Conservation (phyloP, 1,140 invertebrate genomes). For the Panulirus ornatus region DNA sequence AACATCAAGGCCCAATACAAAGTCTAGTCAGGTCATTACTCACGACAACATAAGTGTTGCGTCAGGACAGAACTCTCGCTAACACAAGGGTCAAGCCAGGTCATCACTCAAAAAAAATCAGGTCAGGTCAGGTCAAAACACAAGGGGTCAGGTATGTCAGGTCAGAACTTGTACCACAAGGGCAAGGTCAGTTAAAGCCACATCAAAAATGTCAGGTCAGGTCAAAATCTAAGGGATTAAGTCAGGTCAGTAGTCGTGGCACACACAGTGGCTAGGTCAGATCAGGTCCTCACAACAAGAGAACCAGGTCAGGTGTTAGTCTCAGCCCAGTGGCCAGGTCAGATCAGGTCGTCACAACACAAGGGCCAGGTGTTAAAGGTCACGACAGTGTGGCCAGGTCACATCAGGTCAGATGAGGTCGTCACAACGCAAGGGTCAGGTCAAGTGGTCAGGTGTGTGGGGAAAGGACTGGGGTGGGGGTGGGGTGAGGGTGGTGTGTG, state of each 20-base stretch:
- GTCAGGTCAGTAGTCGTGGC: not conserved
- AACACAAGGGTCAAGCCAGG: not conserved
- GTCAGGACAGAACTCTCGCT: not conserved
- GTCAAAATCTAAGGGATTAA: not conserved
- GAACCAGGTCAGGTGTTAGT: not conserved
- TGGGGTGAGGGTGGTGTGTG: too few species aligned
- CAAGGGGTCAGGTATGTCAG: not conserved
- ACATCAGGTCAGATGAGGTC: not conserved
- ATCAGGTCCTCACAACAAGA: not conserved
- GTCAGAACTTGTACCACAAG: not conserved
- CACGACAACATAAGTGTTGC: too few species aligned
- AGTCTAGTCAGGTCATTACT: too few species aligned
- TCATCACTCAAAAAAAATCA: not conserved
- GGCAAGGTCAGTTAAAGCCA: not conserved
- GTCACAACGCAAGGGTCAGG: not conserved
- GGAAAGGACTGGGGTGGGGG: too few species aligned
- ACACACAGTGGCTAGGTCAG: not conserved
- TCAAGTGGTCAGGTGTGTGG: too few species aligned
- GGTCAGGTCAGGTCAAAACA: not conserved
- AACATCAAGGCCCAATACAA: too few species aligned
- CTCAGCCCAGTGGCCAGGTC: not conserved
- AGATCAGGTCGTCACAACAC: not conserved
- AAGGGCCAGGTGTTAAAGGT: not conserved
- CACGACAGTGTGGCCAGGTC: not conserved
- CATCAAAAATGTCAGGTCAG: not conserved